Base-by-base conservation (phyloP, 2,113 vertebrate genomes). In the Phylloscopus trochilus region DNA sequence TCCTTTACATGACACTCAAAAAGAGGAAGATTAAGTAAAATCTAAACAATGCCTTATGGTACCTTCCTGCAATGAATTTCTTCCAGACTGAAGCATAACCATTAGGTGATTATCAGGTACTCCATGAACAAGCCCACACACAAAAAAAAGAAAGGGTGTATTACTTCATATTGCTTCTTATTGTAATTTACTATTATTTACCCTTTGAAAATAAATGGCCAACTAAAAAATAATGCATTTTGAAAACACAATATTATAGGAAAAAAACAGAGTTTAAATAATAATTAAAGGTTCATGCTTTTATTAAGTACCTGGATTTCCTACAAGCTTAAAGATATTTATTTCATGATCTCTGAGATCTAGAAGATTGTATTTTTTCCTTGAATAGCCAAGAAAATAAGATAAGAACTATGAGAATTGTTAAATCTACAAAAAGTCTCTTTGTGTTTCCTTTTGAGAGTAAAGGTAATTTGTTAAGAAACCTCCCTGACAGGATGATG, bases 381-480 rank as follows among this genome's bases (percentile, higher is more conserved):
- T 97, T 97, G 96, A 98, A 97, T 94, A 97, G 95, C 85, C 76
- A 91, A 95, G 95, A 96, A 97, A 97, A 87, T 92, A 97, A 95
- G 96, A 97, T 92, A 97, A 81, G 87, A 97, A 97, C 95, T 97
- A 90, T 75, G 97, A 98, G 97, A 97, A 97, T 96, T 96, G 96
- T 97, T 98, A 97, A 97, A 97, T 96, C 96, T 97, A 98, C 97
- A 98, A 97, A 96, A 98, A 97, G 90, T 97, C 97, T 98, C 96
- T 97, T 72, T 96, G 96, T 98, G 98, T 98, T 98, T 98, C 97
- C 95, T 98, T 98, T 98, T 94, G 98, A 98, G 97, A 95, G 96
- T 96, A 97, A 98, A 98, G 92, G 97, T 98, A 98, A 99, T 99
- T 98, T 99, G 98, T 98, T 98, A 98, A 97, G 98, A 98, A 98